A percentile compares a stretch with the other conserved stretches of the same genome.
Evolutionary conservation across 2,113 vertebrate species (phyloP).

Genomic region (Anarrhichthys ocellatus): DNA sequence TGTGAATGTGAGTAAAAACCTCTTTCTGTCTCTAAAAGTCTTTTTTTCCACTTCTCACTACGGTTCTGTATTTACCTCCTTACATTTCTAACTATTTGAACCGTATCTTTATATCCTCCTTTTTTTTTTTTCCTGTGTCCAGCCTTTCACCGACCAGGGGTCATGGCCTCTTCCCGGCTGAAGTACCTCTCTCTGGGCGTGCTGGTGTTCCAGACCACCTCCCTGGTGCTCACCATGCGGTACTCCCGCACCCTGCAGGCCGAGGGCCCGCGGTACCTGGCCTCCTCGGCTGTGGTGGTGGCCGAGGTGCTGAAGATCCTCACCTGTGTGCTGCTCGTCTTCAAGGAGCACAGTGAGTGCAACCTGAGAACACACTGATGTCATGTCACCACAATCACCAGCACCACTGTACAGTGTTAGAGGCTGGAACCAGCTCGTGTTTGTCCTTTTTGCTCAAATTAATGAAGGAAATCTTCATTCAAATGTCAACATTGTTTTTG

Average conservation of each 20-base stretch:
- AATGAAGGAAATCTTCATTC: neutral
- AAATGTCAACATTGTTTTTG: neutral
- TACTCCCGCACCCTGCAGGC: slow-evolving; percentile 96
- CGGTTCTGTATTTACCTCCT: neutral
- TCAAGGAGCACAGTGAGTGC: slow-evolving; percentile 94
- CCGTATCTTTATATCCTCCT: neutral
- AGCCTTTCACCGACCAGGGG: slow-evolving; percentile 5
- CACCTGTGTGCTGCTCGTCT: slow-evolving; percentile 92
- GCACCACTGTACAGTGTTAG: neutral
- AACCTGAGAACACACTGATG: neutral
- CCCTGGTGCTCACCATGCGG: slow-evolving; percentile 97
- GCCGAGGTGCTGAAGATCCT: slow-evolving; percentile 96
- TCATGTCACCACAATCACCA: neutral
- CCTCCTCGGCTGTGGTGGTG: slow-evolving; percentile 96
- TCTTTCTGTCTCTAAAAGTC: neutral
- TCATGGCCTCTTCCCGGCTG: slow-evolving; percentile 87
- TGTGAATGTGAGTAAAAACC: neutral
- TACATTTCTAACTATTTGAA: neutral
- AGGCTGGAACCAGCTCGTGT: neutral
- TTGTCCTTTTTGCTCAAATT: neutral
- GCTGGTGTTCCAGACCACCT: slow-evolving; percentile 98
- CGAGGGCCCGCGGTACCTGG: slow-evolving; percentile 95
- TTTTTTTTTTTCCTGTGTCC: neutral
- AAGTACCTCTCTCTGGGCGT: slow-evolving; percentile 97
- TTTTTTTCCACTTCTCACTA: neutral